Conservation (phyloP, 2,888 invertebrate genomes). For the Caenorhabditis plicata region DNA sequence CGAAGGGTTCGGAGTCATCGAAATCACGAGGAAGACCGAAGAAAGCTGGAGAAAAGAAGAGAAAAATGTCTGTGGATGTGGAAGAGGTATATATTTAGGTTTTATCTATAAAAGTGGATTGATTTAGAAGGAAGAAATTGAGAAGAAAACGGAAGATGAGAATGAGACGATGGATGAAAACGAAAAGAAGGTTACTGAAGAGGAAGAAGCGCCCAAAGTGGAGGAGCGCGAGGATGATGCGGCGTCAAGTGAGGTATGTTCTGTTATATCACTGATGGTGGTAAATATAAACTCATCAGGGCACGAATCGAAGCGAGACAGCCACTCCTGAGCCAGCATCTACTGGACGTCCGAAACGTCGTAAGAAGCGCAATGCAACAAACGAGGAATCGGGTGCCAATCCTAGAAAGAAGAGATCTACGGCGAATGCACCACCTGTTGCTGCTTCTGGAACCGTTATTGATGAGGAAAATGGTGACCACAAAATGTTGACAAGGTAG, state of each 20-base stretch:
- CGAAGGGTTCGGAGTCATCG: background rate
- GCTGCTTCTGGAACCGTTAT: conserved; percentile 4
- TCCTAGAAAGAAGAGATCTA: conserved; percentile 1
- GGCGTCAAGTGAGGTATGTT: conserved; percentile 27
- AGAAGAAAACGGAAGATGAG: conserved; percentile 30
- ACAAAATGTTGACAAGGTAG: conserved; percentile 34
- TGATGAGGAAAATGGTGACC: conserved; percentile 21
- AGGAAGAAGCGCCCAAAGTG: background rate
- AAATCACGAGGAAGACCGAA: conserved; percentile 1
- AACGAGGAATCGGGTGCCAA: background rate
- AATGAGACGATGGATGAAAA: conserved; percentile 11
- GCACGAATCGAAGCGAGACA: conserved; percentile 21
- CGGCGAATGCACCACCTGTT: background rate
- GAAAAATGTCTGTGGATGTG: conserved; percentile 11
- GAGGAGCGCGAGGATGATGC: conserved; percentile 28
- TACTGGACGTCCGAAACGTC: conserved; percentile 3
- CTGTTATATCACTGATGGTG: background rate
- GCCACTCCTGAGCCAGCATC: conserved; percentile 25
- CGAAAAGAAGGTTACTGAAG: background rate
- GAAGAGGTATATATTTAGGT: conserved; percentile 13
- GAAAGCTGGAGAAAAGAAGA: conserved; percentile 16
- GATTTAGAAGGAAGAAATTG: conserved; percentile 24
- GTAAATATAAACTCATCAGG: conserved; percentile 1
- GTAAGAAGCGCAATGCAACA: conserved; percentile 2
- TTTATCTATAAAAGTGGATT: background rate